Evolutionary conservation across 2,113 vertebrate species (phyloP), one percentile per base, ranked within the genome.

Genomic region (Eubucco bourcierii): DNA sequence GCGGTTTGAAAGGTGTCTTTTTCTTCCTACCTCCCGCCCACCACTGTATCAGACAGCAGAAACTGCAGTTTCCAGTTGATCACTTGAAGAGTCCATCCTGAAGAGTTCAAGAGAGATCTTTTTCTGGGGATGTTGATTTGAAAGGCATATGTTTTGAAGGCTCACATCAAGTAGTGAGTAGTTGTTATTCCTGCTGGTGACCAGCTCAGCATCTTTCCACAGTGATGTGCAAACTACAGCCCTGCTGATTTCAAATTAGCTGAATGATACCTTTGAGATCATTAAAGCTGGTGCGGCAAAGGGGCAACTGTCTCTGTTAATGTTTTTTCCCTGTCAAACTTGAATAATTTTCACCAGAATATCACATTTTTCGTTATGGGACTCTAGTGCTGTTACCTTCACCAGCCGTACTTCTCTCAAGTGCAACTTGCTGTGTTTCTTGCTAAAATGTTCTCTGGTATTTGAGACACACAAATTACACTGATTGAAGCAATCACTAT

Each of bases 391-490:
- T 53, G 31, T 65, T 81, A 41, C 41, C 46, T 78, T 88, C 71
- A 20, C 56, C 56, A 86, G 71, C 41, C 28, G 16, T 33, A 10
- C 46, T 68, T 67, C 72, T 46, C 74, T 90, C 34, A 56, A 95
- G 84, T 72, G 15, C 34, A 95, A 10, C n/a, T 84, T 77, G 31
- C 80, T 80, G 5, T 39, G 74, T 93, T 77, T 93, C 70, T 87
- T 72, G 17, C 74, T 75, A 64, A 82, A 78, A 86, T n/a, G 8
- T 85, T 94, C 80, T 81, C 31, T 61, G 66, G 66, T 3, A 3
- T 71, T 85, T 52, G 37, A 28, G 31, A 46, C 28, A 33, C 21
- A 58, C n/a, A 55, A 71, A 27, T 71, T 60, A 29, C 37, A 15
- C 29, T 31, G 46, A n/a, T 7, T 66, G 68, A 80, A 66, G 52